Evolutionary conservation across 2,113 vertebrate genomes (phyloP), one percentile per base, ranked within the genome.

Genomic region (Podocnemis expansa): DNA sequence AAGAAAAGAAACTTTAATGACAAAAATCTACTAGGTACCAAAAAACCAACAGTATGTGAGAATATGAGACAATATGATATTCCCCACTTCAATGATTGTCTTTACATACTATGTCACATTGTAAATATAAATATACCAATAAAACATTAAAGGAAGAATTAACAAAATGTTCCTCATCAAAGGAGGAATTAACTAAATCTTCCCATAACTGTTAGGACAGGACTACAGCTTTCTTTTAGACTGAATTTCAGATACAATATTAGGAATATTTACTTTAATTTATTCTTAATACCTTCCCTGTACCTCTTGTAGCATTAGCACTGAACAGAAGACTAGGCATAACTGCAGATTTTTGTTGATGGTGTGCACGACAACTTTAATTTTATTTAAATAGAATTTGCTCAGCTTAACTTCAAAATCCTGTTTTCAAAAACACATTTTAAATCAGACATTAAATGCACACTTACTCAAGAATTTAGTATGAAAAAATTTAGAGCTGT

Each of bases 31-130:
- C 34, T 1, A 34, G 22, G 45, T 56, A 34, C 4, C 41, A 76
- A 29, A 76, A 49, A 6, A 38, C 4, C 1, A 21, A 1, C 49
- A 1, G 3, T 31, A 1, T 38, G 47, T 2, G 47, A 1, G 41
- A 0, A 47, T 4, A 0, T 1, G 1, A 38, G 12, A 45, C 0
- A 2, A 7, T 1, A 6, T 83, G 1, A 31, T 67, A 6, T 13
- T 31, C 43, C 75, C 1, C 47, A 82, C 2, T 0, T 63, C 73
- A 34, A 5, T 4, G 1, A 1, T 13, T 78, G 16, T 43, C 49
- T 92, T 43, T 78, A 63, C 52, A 84, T 17, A 19, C 19, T 8
- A 49, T 55, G 56, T 1, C 34, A 2, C 55, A 10, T 31, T 4
- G 6, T 0, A 31, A 14, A 9, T 21, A 47, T 0, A 19, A 10